These are phyloP conservation scores for Dilophus febrilis DNA, from an alignment of 2,888 invertebrate species.

Conservation along the genomic window DNA sequence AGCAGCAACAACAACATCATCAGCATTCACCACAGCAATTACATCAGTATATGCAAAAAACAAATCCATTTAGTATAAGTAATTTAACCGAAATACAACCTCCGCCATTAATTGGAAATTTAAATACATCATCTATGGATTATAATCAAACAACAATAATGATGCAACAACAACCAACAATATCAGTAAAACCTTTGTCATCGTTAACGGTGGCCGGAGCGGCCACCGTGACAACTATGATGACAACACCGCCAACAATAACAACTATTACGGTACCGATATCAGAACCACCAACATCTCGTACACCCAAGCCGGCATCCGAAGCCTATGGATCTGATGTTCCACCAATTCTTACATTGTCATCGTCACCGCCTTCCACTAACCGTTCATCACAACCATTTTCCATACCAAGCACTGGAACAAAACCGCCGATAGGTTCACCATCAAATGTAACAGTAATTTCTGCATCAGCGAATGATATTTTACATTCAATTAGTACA, in stretches of 20 bases:
- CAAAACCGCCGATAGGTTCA: background rate
- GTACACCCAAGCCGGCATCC: background rate
- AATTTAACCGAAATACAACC: too few relatives aligned
- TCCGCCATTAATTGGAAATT: too few relatives aligned
- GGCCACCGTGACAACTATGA: too few relatives aligned
- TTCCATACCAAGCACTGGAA: background rate
- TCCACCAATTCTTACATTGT: background rate
- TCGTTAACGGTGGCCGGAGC: too few relatives aligned
- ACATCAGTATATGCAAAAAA: background rate
- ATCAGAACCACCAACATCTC: background rate
- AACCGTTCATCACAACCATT: too few relatives aligned
- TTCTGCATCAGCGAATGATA: slow-evolving; percentile 1
- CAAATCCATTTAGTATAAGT: too few relatives aligned
- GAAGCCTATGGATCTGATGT: background rate
- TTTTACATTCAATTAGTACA: slow-evolving; percentile 14
- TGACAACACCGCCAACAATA: background rate
- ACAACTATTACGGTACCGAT: background rate
- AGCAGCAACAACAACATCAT: background rate
- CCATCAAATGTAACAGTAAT: too few relatives aligned
- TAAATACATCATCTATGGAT: too few relatives aligned
- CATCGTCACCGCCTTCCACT: background rate
- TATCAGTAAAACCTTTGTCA: too few relatives aligned
- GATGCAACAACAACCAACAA: slow-evolving; percentile 2
- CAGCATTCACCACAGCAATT: background rate
- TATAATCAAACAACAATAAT: too few relatives aligned